Base-by-base conservation (phyloP, 2,888 invertebrate species). In the Cryptocephalus primarius region DNA sequence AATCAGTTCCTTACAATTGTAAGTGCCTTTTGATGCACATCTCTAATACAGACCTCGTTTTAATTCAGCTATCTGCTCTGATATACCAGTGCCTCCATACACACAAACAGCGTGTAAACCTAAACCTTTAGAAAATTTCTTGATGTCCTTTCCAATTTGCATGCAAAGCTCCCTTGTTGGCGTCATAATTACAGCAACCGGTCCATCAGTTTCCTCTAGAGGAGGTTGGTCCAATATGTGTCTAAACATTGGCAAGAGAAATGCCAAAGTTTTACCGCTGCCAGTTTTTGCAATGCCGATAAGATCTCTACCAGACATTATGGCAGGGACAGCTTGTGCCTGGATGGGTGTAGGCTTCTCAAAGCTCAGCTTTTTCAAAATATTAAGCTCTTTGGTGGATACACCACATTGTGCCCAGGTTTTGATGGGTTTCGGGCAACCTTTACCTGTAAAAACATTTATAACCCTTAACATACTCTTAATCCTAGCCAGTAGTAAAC, bases 301-400 rank as follows among this genome's bases (percentile, higher is more conserved):
- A 50, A 99, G 75, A 72, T 99, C 96, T 48, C 96, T 81, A 54
- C 89, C 90, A 43, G 88, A 90, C 96, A 99, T 96, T 50, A 99
- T 90, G 31, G 92, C 90, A 4, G 92, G 91, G 62, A 99, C 90
- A 2, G 96, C 97, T 72, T 99, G 99, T 45, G 91, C 85, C 72
- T 99, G 99, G 62, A 99, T 99, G 0, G 99, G 97, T 1, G 99
- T 99, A 0, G 99, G 99, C 69, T 94, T 96, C 60, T 94, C 93
- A 70, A 93, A 99, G 48, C 81, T 81, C 48, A 86, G 77, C 72
- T 85, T 92, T 68, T 90, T 94, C 47, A 99, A 71, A 54, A 88
- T 82, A 60, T 95, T 95, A 69, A 96, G 75, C 66, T 96, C 90
- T 67, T 93, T 95, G 66, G 92, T 92, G 51, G 92, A 92, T 13